phyloP scores from a whole-genome alignment of 2,113 vertebrate species.

The Calyptommatus sinebrachiatus region DNA sequence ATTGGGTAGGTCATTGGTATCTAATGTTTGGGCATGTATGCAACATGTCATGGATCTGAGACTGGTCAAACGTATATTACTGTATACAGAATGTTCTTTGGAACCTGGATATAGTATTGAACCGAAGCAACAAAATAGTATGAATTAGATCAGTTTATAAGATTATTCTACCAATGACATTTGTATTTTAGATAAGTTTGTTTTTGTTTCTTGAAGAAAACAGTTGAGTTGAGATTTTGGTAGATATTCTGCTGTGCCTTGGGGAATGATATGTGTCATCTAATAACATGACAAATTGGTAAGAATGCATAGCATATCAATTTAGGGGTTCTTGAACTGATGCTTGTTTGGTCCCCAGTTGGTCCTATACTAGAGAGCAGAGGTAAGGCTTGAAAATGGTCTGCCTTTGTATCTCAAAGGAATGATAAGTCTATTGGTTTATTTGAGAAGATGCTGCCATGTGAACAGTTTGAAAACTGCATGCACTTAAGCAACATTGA shows the following conservation, averaged over 20 bases:
- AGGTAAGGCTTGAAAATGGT: no score
- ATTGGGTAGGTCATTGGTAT: slow-evolving; percentile 84
- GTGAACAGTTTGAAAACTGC: no score
- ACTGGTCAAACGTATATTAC: background rate
- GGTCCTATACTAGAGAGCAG: no score
- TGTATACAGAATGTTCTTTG: background rate
- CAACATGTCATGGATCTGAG: background rate
- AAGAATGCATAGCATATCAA: no score
- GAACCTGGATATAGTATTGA: background rate
- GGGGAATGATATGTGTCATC: background rate
- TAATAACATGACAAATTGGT: background rate
- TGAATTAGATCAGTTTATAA: background rate
- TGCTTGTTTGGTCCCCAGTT: no score
- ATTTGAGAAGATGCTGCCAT: no score
- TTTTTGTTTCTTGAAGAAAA: background rate
- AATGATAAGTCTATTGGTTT: no score
- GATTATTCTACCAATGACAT: background rate
- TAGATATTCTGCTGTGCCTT: background rate
- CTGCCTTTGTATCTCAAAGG: no score
- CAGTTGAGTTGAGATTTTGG: background rate
- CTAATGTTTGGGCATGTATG: background rate
- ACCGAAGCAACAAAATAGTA: no score
- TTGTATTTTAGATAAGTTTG: background rate
- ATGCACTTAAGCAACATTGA: no score
- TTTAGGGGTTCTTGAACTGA: no score